phyloP scores from a whole-genome alignment of 92 coral and sea anemone genomes.

The Isaurus tuberculatus region DNA sequence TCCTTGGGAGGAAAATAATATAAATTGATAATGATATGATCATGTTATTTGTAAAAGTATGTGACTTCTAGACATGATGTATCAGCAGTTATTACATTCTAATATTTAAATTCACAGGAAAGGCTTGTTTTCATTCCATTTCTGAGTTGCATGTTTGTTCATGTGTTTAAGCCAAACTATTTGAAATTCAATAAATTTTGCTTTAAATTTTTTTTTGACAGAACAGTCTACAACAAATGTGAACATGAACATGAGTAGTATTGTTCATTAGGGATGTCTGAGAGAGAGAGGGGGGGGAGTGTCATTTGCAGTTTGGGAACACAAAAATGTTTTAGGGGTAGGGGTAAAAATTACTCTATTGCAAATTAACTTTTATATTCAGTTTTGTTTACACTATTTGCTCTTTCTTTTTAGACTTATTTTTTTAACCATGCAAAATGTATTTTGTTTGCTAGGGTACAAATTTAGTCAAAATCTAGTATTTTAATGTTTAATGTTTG shows the following conservation, averaged over 20 bases:
- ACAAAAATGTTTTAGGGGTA: neutral
- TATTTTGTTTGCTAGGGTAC: constrained; percentile 9
- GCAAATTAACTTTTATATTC: constrained; percentile 6
- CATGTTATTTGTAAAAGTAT: neutral
- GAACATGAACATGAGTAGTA: constrained; percentile 1
- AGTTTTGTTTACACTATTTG: neutral
- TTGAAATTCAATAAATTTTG: neutral
- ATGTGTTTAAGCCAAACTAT: neutral
- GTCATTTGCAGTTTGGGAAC: neutral
- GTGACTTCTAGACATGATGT: neutral
- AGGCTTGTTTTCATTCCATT: neutral
- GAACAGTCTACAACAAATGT: neutral
- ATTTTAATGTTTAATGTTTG: neutral
- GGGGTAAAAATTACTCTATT: constrained; percentile 8
- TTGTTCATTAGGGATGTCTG: neutral
- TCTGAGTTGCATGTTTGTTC: neutral
- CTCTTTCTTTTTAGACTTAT: constrained; percentile 1
- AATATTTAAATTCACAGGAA: neutral
- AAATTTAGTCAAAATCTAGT: neutral
- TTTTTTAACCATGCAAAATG: constrained; percentile 11
- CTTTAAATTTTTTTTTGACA: neutral
- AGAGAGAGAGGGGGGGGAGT: neutral
- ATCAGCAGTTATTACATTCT: neutral
- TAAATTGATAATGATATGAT: constrained; percentile 4
- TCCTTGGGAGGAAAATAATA: constrained; percentile 18